Base-by-base conservation (phyloP, 2,888 invertebrate genomes). In the Tineola bisselliella region DNA sequence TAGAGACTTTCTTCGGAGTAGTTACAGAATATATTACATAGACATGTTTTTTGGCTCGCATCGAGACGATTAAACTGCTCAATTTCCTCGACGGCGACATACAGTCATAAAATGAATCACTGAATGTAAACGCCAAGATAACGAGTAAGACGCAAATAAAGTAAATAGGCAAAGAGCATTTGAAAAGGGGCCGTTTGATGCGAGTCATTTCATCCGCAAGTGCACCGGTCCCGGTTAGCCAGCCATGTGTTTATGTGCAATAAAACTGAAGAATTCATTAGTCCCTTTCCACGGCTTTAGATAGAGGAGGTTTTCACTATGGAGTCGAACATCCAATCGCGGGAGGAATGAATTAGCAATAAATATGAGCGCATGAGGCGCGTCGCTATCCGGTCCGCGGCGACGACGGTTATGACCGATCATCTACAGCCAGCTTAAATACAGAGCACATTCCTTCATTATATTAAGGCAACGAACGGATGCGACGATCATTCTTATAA, bases 211-310 rank as follows among this genome's bases (percentile, higher is more conserved):
- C 58, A 31, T 33, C 59, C 54, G 59, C 44, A 18, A 19, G 8
- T 11, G 59, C 15, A 59, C 43, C 58, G 31, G 60, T 15, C 44
- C 12, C 59, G 44, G 12, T 31, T 56, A 33, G 59, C 60, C 15
- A 31, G 25, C 59, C 44, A 59, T 62, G 60, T 62, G 62, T 62
- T 64, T 64, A 64, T 58, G 62, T 43, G 59, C 62, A 62, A 62
- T 64, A 62, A 64, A 63, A 62, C 63, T 61, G 61, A 61, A 61
- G 61, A 62, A 61, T 62, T 61, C 62, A 64, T 62, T 62, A 62
- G 62, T 25, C 30, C 57, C 18, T 48, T 56, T 59, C 61, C 61
- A 59, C 54, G 59, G 59, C 59, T 18, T 11, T 17, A 44, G 59
- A 15, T 38, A 38, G 44, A 44, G 59, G 44, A 44, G 61, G 19